phyloP scores from a whole-genome alignment of 2,888 invertebrate species.

The Mimumesa dahlbomi region DNA sequence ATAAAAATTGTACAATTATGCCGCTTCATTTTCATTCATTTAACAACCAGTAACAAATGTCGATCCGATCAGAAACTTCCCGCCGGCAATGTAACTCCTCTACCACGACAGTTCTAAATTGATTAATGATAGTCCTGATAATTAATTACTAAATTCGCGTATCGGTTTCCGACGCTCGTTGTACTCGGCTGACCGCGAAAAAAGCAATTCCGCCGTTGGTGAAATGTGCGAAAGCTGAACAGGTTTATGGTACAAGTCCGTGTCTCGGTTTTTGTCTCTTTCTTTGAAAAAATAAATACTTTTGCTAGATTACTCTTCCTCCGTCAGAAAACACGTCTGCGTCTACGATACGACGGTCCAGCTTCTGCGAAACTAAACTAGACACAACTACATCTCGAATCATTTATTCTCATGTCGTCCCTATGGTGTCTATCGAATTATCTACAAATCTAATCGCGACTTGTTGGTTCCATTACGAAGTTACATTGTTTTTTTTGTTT shows the following conservation, averaged over 20 bases:
- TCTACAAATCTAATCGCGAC: constrained; percentile 27
- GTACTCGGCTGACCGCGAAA: constrained; percentile 21
- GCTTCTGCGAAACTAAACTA: constrained; percentile 15
- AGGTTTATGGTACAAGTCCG: constrained; percentile 39
- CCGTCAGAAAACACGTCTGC: constrained; percentile 4
- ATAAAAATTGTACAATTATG: too few relatives aligned
- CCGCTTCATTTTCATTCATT: too few relatives aligned
- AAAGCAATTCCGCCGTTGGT: constrained; percentile 33
- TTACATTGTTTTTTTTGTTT: too few relatives aligned
- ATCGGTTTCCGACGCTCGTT: constrained; percentile 12
- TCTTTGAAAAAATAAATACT: constrained; percentile 49
- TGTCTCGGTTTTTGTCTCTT: constrained; percentile 21
- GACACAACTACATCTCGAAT: constrained; percentile 1
- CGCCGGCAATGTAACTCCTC: too few relatives aligned
- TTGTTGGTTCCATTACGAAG: constrained; percentile 10
- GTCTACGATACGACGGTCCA: constrained; percentile 3
- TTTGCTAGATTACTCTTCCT: constrained; percentile 32
- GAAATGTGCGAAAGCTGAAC: constrained; percentile 54
- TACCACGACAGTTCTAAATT: too few relatives aligned
- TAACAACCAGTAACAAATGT: too few relatives aligned
- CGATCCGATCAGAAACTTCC: too few relatives aligned
- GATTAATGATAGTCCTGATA: too few relatives aligned
- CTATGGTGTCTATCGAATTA: constrained; percentile 4
- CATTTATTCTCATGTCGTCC: neutral
- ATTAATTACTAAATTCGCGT: too few relatives aligned